Base-by-base conservation (phyloP, 2,113 vertebrate species). In the Aplodontia rufa region DNA sequence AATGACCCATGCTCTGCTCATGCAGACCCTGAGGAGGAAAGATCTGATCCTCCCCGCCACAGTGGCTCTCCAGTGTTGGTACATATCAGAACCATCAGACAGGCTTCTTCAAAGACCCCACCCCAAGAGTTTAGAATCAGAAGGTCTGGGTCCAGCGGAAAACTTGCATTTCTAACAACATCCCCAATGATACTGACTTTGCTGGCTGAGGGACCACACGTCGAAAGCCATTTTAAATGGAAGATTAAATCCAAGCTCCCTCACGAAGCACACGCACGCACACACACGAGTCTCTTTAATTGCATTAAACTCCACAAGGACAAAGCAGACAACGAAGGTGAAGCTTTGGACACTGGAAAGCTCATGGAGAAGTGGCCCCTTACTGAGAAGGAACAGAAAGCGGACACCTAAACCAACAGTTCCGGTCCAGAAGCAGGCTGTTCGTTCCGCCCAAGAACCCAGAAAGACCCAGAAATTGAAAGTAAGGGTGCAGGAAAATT, bases 41-140 rank as follows among this genome's bases (percentile, higher is more conserved):
- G 47, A 28, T 14, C 42, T 30, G 30, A 5, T 9, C 17, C 0
- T 0, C 45, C 47, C 14, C 14, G 10, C 10, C 8, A 3, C 13
- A 1, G 24, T 16, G 22, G 72, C 51, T 55, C 47, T 40, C 12
- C n/a, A 17, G 62, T 1, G 7, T 19, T 14, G 47, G 42, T 7
- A 1, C 30, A 47, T 28, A 14, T 32, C 42, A 2, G 14, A 74
- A 28, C 53, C 20, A 3, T 53, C 69, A 68, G 62, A 40, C 78
- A 30, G 37, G 12, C 47, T 69, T 26, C 49, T 35, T 87, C 60
- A 72, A 66, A 28, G 83, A 9, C 35, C 40, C 30, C 7, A 13
- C 40, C 32, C 62, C 17, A 22, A 58, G 81, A 66, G n/a, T 60
- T 51, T 13, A 47, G 8, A 22, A 76, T 24, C 64, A 58, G 71